Base-by-base conservation (phyloP, 2,888 invertebrate genomes). In the Pollenia angustigena region DNA sequence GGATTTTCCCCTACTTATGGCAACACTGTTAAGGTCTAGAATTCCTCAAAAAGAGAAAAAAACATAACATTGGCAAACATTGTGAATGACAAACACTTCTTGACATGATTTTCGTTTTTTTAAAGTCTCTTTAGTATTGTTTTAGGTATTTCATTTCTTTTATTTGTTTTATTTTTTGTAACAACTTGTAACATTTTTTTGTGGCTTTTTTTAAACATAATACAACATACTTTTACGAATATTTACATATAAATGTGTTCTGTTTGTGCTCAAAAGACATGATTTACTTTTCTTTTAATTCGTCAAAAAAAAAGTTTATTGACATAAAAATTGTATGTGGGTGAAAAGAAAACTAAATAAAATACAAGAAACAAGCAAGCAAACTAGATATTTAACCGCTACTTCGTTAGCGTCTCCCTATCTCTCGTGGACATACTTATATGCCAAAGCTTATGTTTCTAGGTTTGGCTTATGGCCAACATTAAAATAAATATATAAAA, bases 101-200 rank as follows among this genome's bases (percentile, higher is more conserved):
- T 86, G 68, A 50, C 74, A 79, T 80, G 46, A 74, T 82, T 82
- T 81, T 52, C 23, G 50, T 80, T 72, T 74, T 40, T 58, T 81
- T 18, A 11, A 32, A 32, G 10, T 81, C 42, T 72, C 10, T 56
- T 64, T 68, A 12, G 66, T 50, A 9, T 48, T 44, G 23, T 40
- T 80, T 71, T 6, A 23, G 6, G n/a, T 23, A 72, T 48, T 72
- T n/a, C 46, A 42, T 48, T 40, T 54, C 16, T 40, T 64, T 23
- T 32, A 32, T 32, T 60, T 74, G 11, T 68, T 12, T 46, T 66
- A 14, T 54, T n/a, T 23, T n/a, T 56, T 56, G 54, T 79, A 23
- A 72, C 78, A 72, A 68, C 64, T 50, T 56, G 68, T 72, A 62
- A 62, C n/a, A 42, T 18, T 18, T 58, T 72, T 68, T 10, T 81